phyloP scores from a whole-genome alignment of 2,797 vertebrate species.

The Tauraco hartlaubi region DNA sequence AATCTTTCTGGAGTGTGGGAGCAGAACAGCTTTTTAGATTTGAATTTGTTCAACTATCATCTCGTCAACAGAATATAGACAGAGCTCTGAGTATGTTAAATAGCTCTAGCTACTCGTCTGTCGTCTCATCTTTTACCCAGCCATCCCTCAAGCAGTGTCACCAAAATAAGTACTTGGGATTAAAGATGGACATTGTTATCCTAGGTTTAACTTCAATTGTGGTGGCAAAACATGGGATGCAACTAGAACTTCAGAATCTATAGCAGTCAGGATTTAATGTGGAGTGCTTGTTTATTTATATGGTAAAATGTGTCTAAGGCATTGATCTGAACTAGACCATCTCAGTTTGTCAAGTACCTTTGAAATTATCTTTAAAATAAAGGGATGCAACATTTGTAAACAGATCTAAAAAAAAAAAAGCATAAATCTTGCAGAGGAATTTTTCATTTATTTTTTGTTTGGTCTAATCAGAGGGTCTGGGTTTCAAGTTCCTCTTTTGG shows the following conservation, averaged over 20 bases:
- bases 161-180: neutral
- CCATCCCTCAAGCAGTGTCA: neutral
- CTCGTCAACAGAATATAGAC: neutral
- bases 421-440: conserved; percentile 3
- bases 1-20: neutral
- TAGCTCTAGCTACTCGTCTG: neutral
- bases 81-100: neutral
- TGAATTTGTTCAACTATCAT: neutral
- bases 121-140: neutral
- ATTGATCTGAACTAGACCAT: neutral
- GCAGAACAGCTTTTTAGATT: neutral
- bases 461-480: neutral
- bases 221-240: neutral
- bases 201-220: neutral
- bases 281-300: neutral
- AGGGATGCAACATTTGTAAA: neutral
- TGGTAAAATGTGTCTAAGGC: neutral
- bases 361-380: neutral
- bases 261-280: neutral
- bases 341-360: neutral
- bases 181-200: neutral
- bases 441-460: conserved; percentile 19
- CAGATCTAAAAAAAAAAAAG: no score
- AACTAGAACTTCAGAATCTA: neutral
- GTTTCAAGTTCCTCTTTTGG: neutral